These are phyloP conservation scores for Drosophila multiciliata DNA, from an alignment of 2,888 invertebrate species.

Conservation along the genomic window DNA sequence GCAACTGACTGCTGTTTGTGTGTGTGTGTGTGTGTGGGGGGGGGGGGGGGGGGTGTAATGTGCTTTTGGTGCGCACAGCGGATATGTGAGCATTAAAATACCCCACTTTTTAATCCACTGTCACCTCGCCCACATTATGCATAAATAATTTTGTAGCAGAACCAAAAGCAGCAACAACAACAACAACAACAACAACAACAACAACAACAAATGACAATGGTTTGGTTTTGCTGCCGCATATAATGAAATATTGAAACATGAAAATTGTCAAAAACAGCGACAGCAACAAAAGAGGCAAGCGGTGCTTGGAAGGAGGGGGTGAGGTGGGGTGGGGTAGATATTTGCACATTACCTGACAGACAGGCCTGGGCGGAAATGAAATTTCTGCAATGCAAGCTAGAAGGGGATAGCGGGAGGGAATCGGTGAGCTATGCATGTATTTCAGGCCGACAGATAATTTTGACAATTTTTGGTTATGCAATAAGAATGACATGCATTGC, in stretches of 20 bases:
- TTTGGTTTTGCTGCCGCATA: constrained; percentile 52
- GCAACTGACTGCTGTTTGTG: background rate
- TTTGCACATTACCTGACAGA: constrained; percentile 70
- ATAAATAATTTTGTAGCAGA: constrained; percentile 70
- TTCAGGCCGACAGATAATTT: constrained; percentile 63
- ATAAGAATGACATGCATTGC: constrained; percentile 60
- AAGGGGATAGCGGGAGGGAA: background rate
- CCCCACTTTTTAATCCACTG: constrained; percentile 25
- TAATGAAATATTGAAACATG: constrained; percentile 79
- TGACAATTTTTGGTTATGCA: constrained; percentile 76
- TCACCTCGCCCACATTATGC: constrained; percentile 64
- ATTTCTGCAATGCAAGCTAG: constrained; percentile 68
- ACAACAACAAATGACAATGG: constrained; percentile 41
- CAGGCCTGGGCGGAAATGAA: constrained; percentile 71
- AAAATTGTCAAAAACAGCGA: constrained; percentile 79
- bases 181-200: constrained; percentile 45
- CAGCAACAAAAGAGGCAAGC: constrained; percentile 13
- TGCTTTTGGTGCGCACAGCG: constrained; percentile 21
- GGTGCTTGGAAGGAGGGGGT: background rate
- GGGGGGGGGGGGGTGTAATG: background rate
- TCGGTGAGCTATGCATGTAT: constrained; percentile 23
- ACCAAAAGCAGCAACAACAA: constrained; percentile 38
- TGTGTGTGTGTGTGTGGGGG: background rate
- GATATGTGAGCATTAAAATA: constrained; percentile 41
- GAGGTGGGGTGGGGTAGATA: background rate